These are phyloP conservation scores for Monodelphis domestica DNA, from an alignment of 2,797 vertebrate species.

Conservation along the genomic window DNA sequence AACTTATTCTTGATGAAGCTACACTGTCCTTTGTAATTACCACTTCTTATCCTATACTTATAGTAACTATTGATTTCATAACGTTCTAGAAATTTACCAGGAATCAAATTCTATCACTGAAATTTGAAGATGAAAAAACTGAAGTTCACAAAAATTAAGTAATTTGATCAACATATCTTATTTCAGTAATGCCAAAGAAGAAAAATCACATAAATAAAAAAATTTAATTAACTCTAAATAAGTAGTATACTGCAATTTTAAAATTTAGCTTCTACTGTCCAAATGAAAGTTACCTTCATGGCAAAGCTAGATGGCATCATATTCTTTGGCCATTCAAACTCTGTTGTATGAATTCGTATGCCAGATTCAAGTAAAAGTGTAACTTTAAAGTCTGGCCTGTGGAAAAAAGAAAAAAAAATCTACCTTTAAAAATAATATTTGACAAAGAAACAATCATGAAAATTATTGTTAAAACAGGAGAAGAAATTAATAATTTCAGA, in stretches of 20 bases:
- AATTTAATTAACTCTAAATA: neutral
- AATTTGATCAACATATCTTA: neutral
- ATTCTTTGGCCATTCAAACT: conserved; percentile 99
- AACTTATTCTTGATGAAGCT: neutral
- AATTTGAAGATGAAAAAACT: neutral
- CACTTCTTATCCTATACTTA: neutral
- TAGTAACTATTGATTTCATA: neutral
- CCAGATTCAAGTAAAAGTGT: conserved; percentile 95
- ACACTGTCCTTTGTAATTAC: neutral
- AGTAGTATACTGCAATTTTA: neutral
- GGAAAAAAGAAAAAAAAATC: conserved; percentile 40
- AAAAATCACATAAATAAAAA: neutral
- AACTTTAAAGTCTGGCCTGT: conserved; percentile 95
- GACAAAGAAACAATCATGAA: conserved; percentile 10
- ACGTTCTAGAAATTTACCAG: neutral
- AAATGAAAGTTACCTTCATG: conserved; percentile 93
- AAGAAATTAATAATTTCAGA: neutral
- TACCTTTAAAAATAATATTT: conserved; percentile 49
- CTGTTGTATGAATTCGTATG: conserved; percentile 94
- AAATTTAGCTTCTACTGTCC: conserved; percentile 36
- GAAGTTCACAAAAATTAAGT: neutral
- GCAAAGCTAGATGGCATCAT: conserved; percentile 98
- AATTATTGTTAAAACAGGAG: conserved; percentile 34
- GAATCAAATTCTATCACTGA: neutral
- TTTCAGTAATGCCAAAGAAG: neutral